phyloP scores from a whole-genome alignment of 2,113 vertebrate species.

The Syngnathus typhle region DNA sequence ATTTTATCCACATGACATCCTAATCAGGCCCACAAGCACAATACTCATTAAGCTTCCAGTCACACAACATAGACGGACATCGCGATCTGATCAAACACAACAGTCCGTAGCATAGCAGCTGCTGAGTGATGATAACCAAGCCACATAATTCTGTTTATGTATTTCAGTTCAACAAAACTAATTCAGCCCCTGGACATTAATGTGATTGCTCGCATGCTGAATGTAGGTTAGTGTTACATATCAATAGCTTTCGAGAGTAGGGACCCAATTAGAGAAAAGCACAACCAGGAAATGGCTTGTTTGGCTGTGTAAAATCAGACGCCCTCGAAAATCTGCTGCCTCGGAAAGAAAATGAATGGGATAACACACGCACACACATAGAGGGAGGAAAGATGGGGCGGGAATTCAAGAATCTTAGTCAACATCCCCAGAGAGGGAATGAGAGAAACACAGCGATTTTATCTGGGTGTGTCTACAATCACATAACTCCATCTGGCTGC shows the following conservation, averaged over 20 bases:
- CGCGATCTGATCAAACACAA: not conserved
- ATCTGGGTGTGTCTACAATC: conserved; percentile 60
- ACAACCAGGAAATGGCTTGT: conserved; percentile 44
- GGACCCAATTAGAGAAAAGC: conserved; percentile 35
- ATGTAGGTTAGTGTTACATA: conserved; percentile 24
- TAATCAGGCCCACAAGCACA: not conserved
- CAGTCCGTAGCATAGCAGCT: not conserved
- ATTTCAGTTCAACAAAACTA: conserved; percentile 5
- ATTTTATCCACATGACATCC: not conserved
- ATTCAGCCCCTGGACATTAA: not conserved
- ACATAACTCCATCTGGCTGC: conserved; percentile 45
- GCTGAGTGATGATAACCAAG: not conserved
- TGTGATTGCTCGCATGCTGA: conserved; percentile 2
- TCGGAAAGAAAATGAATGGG: conserved; percentile 44
- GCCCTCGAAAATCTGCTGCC: conserved; percentile 58
- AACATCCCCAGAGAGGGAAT: conserved; percentile 36
- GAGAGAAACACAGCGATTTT: conserved; percentile 35
- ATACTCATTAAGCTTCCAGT: not conserved
- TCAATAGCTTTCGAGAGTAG: conserved; percentile 6
- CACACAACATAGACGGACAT: not conserved
- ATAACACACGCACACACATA: conserved; percentile 21
- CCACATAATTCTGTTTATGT: not conserved
- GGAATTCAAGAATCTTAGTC: conserved; percentile 47
- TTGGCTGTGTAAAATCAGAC: conserved; percentile 33
- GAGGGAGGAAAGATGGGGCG: conserved; percentile 15